Evolutionary conservation across 1,140 invertebrate species (phyloP).

Genomic region (Drosophila aff.): DNA sequence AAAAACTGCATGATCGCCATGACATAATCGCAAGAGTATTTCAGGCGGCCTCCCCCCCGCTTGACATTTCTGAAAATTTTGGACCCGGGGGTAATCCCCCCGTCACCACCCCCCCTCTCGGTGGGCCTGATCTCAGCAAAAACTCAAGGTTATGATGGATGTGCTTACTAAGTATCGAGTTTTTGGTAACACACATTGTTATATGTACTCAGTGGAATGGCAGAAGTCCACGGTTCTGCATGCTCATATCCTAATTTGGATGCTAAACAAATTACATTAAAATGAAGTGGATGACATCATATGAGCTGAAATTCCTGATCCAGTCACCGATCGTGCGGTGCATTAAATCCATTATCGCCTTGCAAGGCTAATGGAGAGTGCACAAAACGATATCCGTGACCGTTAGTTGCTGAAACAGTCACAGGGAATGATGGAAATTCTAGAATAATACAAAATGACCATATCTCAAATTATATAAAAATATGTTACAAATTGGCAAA

Average conservation of each 20-base stretch:
- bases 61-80: no score
- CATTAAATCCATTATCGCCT: not conserved
- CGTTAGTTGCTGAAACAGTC: conserved; percentile 1
- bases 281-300: not conserved
- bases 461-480: no score
- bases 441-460: no score
- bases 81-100: no score
- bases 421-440: not conserved
- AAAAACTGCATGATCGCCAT: conserved; percentile 69
- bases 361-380: not conserved
- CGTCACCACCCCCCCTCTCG: no score
- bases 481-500: no score
- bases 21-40: conserved; percentile 61
- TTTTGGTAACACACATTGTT: not conserved
- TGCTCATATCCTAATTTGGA: not conserved
- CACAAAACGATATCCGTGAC: not conserved
- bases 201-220: no score
- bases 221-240: not conserved
- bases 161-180: not conserved
- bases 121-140: not conserved
- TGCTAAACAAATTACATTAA: not conserved
- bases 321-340: not conserved
- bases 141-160: not conserved
- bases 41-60: no score
- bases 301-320: not conserved